Conservation (phyloP, 2,888 invertebrate species). For the Allacma fusca region DNA sequence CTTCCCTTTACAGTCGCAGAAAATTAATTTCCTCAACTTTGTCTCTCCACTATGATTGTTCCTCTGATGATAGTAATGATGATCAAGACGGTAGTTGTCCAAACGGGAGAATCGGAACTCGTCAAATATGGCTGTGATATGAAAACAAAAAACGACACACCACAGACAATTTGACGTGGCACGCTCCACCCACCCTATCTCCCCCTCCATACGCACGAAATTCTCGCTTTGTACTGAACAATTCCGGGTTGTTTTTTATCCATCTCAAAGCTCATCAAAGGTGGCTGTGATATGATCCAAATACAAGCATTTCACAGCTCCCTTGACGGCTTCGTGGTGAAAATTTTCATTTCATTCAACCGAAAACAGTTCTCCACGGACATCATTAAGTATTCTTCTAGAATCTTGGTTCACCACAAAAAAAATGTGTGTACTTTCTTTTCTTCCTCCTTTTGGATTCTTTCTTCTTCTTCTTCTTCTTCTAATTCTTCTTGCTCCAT, state of each 20-base stretch:
- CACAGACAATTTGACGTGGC: constrained; percentile 84
- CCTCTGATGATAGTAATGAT: not conserved
- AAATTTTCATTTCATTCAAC: constrained; percentile 18
- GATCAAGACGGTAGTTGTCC: constrained; percentile 16
- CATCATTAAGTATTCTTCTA: constrained; percentile 30
- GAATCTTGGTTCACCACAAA: constrained; percentile 8
- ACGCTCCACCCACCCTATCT: constrained; percentile 63
- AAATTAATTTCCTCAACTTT: constrained; percentile 14
- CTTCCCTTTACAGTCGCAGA: not conserved
- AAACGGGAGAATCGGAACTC: constrained; percentile 74
- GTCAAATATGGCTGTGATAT: constrained; percentile 97
- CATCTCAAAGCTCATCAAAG: constrained; percentile 85
- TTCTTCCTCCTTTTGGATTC: not conserved
- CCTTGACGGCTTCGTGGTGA: constrained; percentile 72
- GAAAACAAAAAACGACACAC: constrained; percentile 70
- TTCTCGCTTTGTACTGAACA: not conserved
- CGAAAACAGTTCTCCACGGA: constrained; percentile 14
- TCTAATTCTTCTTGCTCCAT: not conserved
- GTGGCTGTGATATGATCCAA: constrained; percentile 94
- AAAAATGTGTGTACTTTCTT: not conserved
- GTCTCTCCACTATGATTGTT: not conserved
- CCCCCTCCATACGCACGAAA: not conserved
- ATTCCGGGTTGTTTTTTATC: not conserved
- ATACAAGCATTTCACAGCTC: constrained; percentile 80
- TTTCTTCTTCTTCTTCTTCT: not conserved